phyloP scores from a whole-genome alignment of 2,113 vertebrate genomes.

The Antechinus stuartii region DNA sequence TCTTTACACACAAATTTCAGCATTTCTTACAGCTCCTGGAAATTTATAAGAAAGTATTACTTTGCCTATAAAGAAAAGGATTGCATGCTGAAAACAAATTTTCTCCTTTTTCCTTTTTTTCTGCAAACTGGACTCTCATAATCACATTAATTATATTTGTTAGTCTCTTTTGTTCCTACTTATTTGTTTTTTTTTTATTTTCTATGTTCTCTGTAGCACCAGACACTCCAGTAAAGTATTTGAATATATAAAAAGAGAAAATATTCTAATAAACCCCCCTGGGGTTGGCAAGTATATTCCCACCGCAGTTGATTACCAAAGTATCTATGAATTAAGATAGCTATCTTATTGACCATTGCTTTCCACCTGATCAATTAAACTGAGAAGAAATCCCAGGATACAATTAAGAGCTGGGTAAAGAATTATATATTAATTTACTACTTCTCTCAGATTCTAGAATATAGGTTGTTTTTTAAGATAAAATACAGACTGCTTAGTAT shows the following conservation, averaged over 20 bases:
- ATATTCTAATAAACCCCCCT: constrained; percentile 42
- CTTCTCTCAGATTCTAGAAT: neutral
- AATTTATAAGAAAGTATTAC: neutral
- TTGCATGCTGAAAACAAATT: neutral
- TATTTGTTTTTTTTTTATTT: constrained; percentile 39
- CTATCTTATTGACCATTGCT: constrained; percentile 12
- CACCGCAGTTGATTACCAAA: constrained; percentile 31
- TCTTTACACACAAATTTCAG: neutral
- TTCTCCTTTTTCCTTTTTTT: constrained; percentile 1
- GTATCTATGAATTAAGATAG: constrained; percentile 20
- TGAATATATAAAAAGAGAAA: neutral
- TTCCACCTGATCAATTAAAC: constrained; percentile 30
- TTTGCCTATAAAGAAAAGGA: constrained; percentile 17
- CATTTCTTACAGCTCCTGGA: neutral
- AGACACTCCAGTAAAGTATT: constrained; percentile 38
- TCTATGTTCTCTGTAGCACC: neutral
- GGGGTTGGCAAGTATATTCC: neutral
- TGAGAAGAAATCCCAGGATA: neutral
- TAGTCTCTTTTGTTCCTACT: neutral
- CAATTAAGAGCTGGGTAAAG: neutral
- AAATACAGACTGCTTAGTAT: neutral
- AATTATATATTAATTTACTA: neutral
- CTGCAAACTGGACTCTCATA: constrained; percentile 40
- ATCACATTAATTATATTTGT: constrained; percentile 34
- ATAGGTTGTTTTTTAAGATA: neutral